phyloP scores from a whole-genome alignment of 2,888 invertebrate genomes.

The Amphiduros pacificus region DNA sequence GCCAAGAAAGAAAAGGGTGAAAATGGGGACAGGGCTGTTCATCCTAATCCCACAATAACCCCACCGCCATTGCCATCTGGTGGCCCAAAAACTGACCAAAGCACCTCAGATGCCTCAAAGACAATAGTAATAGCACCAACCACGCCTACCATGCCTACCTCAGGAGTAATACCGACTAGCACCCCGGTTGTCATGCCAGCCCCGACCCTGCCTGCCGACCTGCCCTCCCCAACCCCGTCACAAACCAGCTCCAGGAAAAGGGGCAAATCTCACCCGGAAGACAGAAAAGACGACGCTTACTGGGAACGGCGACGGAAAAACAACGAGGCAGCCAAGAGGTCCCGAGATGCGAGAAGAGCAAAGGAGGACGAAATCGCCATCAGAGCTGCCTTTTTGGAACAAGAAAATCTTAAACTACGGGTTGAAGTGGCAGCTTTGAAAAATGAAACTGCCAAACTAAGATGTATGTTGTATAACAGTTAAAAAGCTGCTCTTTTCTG shows the following conservation, averaged over 20 bases:
- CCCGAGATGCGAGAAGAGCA: slow-evolving; percentile 82
- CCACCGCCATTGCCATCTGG: not conserved
- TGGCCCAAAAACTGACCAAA: not conserved
- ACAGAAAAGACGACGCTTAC: slow-evolving; percentile 77
- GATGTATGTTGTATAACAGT: slow-evolving; percentile 62
- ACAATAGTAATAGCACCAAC: not conserved
- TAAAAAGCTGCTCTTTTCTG: too few species aligned
- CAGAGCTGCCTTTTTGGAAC: slow-evolving; percentile 81
- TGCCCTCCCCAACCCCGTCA: not conserved
- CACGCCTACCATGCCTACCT: slow-evolving; percentile 5
- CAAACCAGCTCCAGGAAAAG: slow-evolving; percentile 33
- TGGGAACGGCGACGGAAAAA: slow-evolving; percentile 86
- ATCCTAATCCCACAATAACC: not conserved
- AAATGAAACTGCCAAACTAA: slow-evolving; percentile 67
- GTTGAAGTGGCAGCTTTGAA: slow-evolving; percentile 71
- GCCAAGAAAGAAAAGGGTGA: not conserved
- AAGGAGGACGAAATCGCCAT: slow-evolving; percentile 92
- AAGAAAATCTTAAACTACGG: slow-evolving; percentile 79
- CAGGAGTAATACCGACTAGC: not conserved
- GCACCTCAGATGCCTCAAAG: slow-evolving; percentile 5
- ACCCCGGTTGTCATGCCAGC: not conserved
- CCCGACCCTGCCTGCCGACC: not conserved
- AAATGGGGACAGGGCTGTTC: not conserved
- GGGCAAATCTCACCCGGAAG: slow-evolving; percentile 52
- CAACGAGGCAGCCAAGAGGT: slow-evolving; percentile 92